Evolutionary conservation across 1,140 invertebrate species (phyloP), one percentile per base, ranked within the genome.

Genomic region (Ceratina japonica): DNA sequence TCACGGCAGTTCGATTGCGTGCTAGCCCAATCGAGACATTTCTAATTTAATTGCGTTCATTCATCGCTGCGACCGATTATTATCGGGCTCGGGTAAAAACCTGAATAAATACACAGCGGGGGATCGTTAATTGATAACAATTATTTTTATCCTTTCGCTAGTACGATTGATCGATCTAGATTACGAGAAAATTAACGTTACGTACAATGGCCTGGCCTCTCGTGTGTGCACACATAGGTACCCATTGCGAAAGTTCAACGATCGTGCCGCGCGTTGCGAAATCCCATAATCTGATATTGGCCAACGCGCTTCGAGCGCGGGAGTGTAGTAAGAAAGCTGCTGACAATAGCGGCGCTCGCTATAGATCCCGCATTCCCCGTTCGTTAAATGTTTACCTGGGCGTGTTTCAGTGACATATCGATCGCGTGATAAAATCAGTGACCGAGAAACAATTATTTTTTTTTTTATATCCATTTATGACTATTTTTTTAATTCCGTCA

Each of bases 231-330:
- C 44, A 54, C 75, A 24, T 61, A 54, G 37, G 37, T 44, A 44
- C 10, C 37, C 37, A 44, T 72, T 74, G 66, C 80, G 80, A 84
- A 79, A 85, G 75, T 79, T 72, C 69, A 82, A 72, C 56, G 66
- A 58, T 72, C 68, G 75, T 62, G 75, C 37, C 5, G 31, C n/a
- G 31, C n/a, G 56, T 81, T 83, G 63, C 72, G 77, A 85, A 79
- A 86, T 78, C 81, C 37, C 27, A 71, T 65, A 86, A 83, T 86
- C 73, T 63, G 72, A 86, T 86, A 81, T 81, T 83, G 51, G 68
- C 56, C 69, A 86, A 86, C 70, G 56, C 13, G 58, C 13, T 12
- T 16, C 18, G 51, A 68, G 54, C 79, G 54, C 31, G 61, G 70
- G 77, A 71, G 79, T 84, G 80, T 7, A 4, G 58, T 22, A 70